Conservation (phyloP, 1,140 invertebrate genomes). For the Neodiprion fabricii region DNA sequence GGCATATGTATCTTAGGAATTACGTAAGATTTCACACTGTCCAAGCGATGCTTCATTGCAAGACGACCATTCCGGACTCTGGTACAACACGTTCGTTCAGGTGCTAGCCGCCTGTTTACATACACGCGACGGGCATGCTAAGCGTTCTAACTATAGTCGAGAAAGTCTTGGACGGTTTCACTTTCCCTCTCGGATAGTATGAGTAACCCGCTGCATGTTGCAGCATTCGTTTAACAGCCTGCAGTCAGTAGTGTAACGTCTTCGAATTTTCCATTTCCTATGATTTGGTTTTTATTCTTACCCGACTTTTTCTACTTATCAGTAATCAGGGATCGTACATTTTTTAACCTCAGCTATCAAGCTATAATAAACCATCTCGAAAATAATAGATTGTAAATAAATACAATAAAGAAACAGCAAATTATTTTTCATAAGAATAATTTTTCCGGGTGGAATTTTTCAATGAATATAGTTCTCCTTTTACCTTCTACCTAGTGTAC, state of each 20-base stretch:
- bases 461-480: neutral
- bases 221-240: no score
- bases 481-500: neutral
- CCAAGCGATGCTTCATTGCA: neutral
- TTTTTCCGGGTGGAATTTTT: neutral
- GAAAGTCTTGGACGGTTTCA: constrained; percentile 42
- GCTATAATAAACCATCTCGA: neutral
- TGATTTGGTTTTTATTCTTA: constrained; percentile 9
- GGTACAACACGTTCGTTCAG: neutral
- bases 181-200: constrained; percentile 41
- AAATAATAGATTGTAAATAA: neutral
- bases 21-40: neutral
- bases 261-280: neutral
- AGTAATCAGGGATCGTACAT: neutral
- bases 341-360: neutral
- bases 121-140: constrained; percentile 29
- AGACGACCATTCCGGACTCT: neutral
- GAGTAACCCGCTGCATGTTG: neutral
- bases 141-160: constrained; percentile 37
- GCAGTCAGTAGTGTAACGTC: neutral
- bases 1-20: neutral
- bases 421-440: neutral
- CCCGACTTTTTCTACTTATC: constrained; percentile 12
- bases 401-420: constrained; percentile 9
- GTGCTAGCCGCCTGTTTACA: constrained; percentile 21